Base-by-base conservation (phyloP, 2,888 invertebrate genomes). In the Tinea pellionella region DNA sequence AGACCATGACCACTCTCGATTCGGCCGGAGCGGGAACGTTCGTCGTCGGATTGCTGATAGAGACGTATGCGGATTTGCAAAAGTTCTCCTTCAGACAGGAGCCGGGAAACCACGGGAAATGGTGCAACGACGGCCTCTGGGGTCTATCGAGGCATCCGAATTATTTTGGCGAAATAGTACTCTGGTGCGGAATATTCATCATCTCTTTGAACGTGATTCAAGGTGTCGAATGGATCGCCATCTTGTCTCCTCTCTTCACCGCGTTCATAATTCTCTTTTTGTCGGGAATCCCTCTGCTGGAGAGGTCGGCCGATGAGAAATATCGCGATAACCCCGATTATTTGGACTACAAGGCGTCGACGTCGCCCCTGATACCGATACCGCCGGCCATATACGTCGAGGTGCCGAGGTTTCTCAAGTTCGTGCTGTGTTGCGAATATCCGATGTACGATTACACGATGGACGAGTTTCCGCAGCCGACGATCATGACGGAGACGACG, bases 111-210 rank as follows among this genome's bases (percentile, higher is more conserved):
- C 93, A 94, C 76, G 96, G 96, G 30, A 94, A 94, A 78, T 97
- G 96, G 93, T 97, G 97, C 77, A 95, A 96, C 73, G 95, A 94
- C 69, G 96, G 95, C 2, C 80, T 96, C 9, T 97, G 97, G 97
- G 90, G 93, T 42, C 78, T 96, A 51, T 96, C 96, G 0, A 89
- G 97, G 63, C 97, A 97, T 81, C 97, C 97, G 0, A 97, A 97
- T 77, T 97, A 97, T 75, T 97, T 97, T 74, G 97, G 97, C 0
- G 97, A 97, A 84, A 95, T 97, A 11, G 90, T 96, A 0, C 89
- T 97, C 13, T 96, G 97, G 97, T 95, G 96, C 94, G 96, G 97
- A 2, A 93, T 97, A 68, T 97, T 97, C 73, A 91, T 95, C 59
- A 94, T 96, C 75, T 94, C 96, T 0, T 78, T 96, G 37, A 96